These are phyloP conservation scores for Neodon shergylaensis DNA, from an alignment of 2,113 vertebrate species.

Conservation along the genomic window DNA sequence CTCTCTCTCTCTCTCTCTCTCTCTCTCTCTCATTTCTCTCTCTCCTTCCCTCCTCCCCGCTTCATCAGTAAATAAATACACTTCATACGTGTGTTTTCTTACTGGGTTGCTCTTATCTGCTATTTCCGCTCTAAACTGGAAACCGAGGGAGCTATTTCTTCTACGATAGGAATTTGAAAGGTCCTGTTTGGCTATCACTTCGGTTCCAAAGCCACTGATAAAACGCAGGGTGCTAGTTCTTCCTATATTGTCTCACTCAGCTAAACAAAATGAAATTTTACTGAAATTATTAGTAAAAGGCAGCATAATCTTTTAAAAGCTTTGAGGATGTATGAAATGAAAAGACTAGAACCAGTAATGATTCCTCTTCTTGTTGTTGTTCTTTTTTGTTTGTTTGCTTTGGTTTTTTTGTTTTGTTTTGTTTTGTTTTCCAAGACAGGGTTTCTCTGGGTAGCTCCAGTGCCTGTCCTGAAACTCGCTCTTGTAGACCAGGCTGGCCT, in stretches of 20 bases:
- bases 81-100: background rate
- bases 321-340: conserved; percentile 28
- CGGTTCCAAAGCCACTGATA: conserved; percentile 37
- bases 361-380: background rate
- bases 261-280: conserved; percentile 26
- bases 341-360: conserved; percentile 24
- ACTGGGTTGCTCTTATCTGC: background rate
- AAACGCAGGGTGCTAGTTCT: conserved; percentile 26
- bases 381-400: too few relatives aligned
- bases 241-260: background rate
- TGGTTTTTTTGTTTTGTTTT: background rate
- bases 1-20: background rate
- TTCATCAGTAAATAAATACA: background rate
- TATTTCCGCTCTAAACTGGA: background rate
- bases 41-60: background rate
- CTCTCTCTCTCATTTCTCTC: background rate
- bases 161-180: background rate
- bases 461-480: too few relatives aligned
- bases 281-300: conserved; percentile 32
- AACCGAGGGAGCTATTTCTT: background rate
- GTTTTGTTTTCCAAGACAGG: background rate
- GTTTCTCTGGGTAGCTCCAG: too few relatives aligned
- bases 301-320: conserved; percentile 22
- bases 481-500: too few relatives aligned
- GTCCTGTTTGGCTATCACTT: background rate